Percentiles rank a stretch among this genome's conserved stretches.
phyloP scores from a whole-genome alignment of 2,888 invertebrate genomes.

The Drymonia ruficornis region DNA sequence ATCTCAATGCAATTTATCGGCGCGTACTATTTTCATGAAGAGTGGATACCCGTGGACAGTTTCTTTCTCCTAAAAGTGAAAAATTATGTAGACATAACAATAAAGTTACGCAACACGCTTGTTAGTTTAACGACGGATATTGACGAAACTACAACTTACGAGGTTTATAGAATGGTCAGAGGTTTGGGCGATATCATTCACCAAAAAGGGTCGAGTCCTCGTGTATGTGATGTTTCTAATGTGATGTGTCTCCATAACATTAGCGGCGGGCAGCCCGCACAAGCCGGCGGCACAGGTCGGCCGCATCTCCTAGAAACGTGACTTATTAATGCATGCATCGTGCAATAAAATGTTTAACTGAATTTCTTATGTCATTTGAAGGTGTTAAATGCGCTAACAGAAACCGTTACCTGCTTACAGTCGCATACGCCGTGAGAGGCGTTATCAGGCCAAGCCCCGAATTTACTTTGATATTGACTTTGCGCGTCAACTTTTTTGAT shows the following conservation, averaged over 20 bases:
- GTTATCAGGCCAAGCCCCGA: neutral
- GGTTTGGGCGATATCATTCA: constrained; percentile 52
- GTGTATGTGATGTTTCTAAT: neutral
- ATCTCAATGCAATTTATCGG: constrained; percentile 49
- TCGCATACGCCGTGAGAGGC: constrained; percentile 1
- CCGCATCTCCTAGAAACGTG: constrained; percentile 16
- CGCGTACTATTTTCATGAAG: constrained; percentile 60
- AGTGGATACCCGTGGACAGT: constrained; percentile 43
- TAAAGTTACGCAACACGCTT: constrained; percentile 3
- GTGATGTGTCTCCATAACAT: constrained; percentile 11
- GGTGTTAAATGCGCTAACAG: constrained; percentile 10
- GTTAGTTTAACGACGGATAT: neutral
- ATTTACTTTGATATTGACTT: constrained; percentile 9
- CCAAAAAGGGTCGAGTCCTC: constrained; percentile 11
- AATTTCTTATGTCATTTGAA: constrained; percentile 9
- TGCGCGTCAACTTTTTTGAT: constrained; percentile 16
- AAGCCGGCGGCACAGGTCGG: neutral
- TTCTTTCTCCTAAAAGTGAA: constrained; percentile 46
- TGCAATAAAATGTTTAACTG: constrained; percentile 4
- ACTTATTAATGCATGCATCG: constrained; percentile 1
- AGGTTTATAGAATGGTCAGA: constrained; percentile 62
- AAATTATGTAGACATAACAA: constrained; percentile 10
- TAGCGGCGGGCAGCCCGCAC: neutral
- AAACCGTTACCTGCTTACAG: constrained; percentile 13
- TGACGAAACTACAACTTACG: constrained; percentile 46